Evolutionary conservation across 2,888 invertebrate species (phyloP), one percentile per base, ranked within the genome.

Genomic region (Tetrapedia diversipes): DNA sequence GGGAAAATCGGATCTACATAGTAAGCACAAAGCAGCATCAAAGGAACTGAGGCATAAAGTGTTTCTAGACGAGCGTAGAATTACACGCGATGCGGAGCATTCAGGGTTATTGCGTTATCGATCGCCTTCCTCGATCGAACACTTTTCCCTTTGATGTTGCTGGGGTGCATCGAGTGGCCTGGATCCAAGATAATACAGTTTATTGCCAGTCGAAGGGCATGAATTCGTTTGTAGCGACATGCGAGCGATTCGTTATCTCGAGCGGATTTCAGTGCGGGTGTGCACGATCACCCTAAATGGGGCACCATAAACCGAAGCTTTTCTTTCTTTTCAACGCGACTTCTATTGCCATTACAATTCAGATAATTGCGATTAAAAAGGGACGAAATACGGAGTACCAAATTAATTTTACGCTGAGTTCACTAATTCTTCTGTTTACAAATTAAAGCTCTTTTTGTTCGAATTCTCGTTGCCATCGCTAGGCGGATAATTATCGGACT

Each of bases 201-300:
- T 83, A 65, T 70, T 67, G 67, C 61, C 74, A 72, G 67, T 68
- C 72, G 75, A 56, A 68, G 72, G 75, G 79, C 51, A 70, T 45
- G 70, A 41, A 56, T 72, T 77, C 82, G 71, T 82, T 80, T 78
- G 71, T 68, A 70, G 39, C 27, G n/a, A 45, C 66, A 64, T 59
- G 43, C 45, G 67, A 70, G 65, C 72, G 73, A 79, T 73, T 82
- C 83, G 83, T 88, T 88, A 88, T 88, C 87, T 85, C 77, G 84
- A 85, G 86, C 81, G 69, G 79, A 80, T 83, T 87, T 81, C 74
- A 84, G 79, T 67, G 79, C 80, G 79, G 80, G 70, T 69, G 76
- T 54, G 70, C 68, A 75, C 65, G 74, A 81, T 79, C 79, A 64
- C 68, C 41, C 67, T 43, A 56, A 60, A 51, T 53, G 60, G 63